These are phyloP conservation scores for Apamea anceps DNA, from an alignment of 2,888 invertebrate species.

Conservation along the genomic window DNA sequence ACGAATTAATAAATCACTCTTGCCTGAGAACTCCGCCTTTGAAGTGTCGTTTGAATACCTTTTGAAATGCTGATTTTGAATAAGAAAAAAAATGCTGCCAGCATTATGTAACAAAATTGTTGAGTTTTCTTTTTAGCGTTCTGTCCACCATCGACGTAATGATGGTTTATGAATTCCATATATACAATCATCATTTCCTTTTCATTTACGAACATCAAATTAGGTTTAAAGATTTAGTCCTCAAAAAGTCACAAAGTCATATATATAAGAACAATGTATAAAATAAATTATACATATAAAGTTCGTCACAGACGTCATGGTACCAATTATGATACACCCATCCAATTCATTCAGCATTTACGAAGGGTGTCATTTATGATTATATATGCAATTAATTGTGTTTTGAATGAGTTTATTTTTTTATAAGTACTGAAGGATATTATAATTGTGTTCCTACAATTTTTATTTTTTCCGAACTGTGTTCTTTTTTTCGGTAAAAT, in stretches of 20 bases:
- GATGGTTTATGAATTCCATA: neutral
- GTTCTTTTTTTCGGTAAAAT: too few relatives aligned
- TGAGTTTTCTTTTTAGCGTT: neutral
- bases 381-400: neutral
- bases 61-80: slow-evolving; percentile 38
- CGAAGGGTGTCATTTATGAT: neutral
- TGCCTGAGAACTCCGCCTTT: slow-evolving; percentile 25
- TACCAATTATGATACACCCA: neutral
- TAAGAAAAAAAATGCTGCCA: slow-evolving; percentile 5
- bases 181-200: neutral
- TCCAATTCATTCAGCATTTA: neutral
- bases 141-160: neutral
- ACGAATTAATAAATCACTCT: slow-evolving; percentile 53
- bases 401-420: neutral
- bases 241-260: neutral
- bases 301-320: too few relatives aligned
- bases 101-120: neutral
- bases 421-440: too few relatives aligned
- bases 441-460: neutral
- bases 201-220: neutral
- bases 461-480: neutral
- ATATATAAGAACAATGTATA: neutral
- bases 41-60: slow-evolving; percentile 34
- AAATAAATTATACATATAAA: neutral
- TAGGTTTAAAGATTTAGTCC: neutral